Percentiles rank a stretch among this genome's conserved stretches.
Conservation (phyloP, 1,140 invertebrate genomes). For the Tetramorium simillimum region DNA sequence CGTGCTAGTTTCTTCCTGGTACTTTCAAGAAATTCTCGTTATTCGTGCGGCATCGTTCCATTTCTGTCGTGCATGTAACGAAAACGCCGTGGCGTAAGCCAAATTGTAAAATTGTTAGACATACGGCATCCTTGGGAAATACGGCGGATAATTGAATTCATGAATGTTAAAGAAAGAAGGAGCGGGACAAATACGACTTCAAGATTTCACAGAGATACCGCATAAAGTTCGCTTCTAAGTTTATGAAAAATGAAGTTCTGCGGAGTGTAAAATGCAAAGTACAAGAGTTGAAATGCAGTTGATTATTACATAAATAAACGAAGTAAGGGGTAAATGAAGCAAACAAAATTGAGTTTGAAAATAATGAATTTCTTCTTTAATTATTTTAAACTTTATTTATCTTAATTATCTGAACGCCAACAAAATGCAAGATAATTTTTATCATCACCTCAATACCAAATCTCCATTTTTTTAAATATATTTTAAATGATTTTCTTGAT, state of each 20-base stretch:
- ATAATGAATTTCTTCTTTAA: neutral
- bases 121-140: slow-evolving; percentile 50
- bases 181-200: slow-evolving; percentile 18
- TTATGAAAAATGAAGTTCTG: slow-evolving; percentile 8
- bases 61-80: slow-evolving; percentile 37
- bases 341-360: neutral
- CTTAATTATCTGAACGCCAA: neutral
- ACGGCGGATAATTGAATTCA: slow-evolving; percentile 62
- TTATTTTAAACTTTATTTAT: neutral
- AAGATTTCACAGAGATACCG: neutral
- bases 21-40: slow-evolving; percentile 53
- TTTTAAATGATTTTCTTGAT: neutral
- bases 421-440: neutral
- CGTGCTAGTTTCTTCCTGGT: slow-evolving; percentile 41
- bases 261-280: slow-evolving; percentile 3
- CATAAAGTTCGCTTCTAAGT: neutral
- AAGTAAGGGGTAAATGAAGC: neutral
- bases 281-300: neutral
- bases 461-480: neutral
- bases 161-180: slow-evolving; percentile 48
- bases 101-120: slow-evolving; percentile 54
- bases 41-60: slow-evolving; percentile 30
- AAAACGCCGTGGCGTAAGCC: slow-evolving; percentile 24
- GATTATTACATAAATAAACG: neutral
- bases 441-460: slow-evolving; percentile 1